Evolutionary conservation across 2,113 vertebrate genomes (phyloP), one percentile per base, ranked within the genome.

Genomic region (Proterorhinus semilunaris): DNA sequence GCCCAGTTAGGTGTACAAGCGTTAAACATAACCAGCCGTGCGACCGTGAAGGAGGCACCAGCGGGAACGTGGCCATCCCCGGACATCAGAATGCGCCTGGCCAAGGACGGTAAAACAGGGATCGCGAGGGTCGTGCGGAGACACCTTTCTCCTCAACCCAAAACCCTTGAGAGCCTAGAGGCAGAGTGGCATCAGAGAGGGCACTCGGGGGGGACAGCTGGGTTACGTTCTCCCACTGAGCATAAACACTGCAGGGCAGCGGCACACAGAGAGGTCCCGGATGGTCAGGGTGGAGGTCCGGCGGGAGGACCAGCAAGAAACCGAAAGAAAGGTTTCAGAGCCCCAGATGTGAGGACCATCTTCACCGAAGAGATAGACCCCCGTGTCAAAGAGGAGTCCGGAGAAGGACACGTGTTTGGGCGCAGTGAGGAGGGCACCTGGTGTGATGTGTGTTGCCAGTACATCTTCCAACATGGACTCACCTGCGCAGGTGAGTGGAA

Each of bases 321-420:
- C 69, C 72, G 87, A 69, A 93, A 81, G 80, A 91, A 71, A 36
- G 79, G 90, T 0, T 92, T 88, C 81, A 87, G 86, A 63, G 84
- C 92, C 21, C 92, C 92, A 0, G 91, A 94, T 8, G 93, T 94
- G 16, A 91, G 92, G 75, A 93, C 92, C 47, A 94, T 94, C 75
- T 94, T 94, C 74, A 71, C 80, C 4, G 72, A 42, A 13, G 72
- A 84, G 66, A 89, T 58, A 74, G 91, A 93, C 84, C 90, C 92
- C 51, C 69, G 92, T 13, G 91, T 91, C 43, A 85, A 58, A 49
- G 65, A 90, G 76, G 91, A 92, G 74, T 87, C 59, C 52, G 93
- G 93, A 45, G 90, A 92, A 69, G 92, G 93, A 3, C 93, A 94
- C 82, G 27, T 3, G 62, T 94, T 94, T 57, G 27, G 13, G 75